These are phyloP conservation scores for Ameiurus melas DNA, from an alignment of 2,113 vertebrate species.

Conservation along the genomic window DNA sequence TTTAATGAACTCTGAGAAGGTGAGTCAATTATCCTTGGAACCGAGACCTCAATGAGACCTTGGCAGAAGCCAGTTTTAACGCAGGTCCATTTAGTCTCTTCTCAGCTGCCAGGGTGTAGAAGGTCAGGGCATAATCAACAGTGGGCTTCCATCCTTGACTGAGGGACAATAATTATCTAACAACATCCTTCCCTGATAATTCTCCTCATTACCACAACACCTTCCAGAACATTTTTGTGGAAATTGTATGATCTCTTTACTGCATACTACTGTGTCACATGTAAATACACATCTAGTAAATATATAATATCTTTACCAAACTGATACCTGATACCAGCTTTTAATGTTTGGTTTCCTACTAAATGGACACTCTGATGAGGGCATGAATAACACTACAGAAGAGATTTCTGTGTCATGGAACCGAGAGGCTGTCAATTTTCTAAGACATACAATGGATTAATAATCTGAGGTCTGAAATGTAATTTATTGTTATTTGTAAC, in stretches of 20 bases:
- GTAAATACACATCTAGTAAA: background rate
- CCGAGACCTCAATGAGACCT: conserved; percentile 1
- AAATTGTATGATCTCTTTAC: background rate
- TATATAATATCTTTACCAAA: background rate
- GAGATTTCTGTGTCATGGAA: background rate
- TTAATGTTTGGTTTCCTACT: background rate
- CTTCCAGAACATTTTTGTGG: background rate
- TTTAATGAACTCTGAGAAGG: conserved; percentile 24
- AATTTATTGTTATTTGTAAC: background rate
- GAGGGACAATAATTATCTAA: conserved; percentile 8
- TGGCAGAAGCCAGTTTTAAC: background rate
- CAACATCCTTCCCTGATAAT: background rate
- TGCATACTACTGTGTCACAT: background rate
- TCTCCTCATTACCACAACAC: conserved; percentile 4
- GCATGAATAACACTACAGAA: background rate
- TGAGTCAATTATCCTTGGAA: conserved; percentile 20
- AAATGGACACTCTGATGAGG: background rate
- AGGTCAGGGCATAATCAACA: conserved; percentile 24
- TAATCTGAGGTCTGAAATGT: background rate
- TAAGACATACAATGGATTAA: background rate
- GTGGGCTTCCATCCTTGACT: background rate
- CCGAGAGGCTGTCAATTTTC: background rate
- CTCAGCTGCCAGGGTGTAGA: conserved; percentile 24
- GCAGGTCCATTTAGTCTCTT: conserved; percentile 10
- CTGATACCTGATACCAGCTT: background rate